Percentiles rank a stretch among this genome's conserved stretches.
These are phyloP conservation scores for Penaeus indicus DNA, from an alignment of 1,140 invertebrate species.

Conservation along the genomic window DNA sequence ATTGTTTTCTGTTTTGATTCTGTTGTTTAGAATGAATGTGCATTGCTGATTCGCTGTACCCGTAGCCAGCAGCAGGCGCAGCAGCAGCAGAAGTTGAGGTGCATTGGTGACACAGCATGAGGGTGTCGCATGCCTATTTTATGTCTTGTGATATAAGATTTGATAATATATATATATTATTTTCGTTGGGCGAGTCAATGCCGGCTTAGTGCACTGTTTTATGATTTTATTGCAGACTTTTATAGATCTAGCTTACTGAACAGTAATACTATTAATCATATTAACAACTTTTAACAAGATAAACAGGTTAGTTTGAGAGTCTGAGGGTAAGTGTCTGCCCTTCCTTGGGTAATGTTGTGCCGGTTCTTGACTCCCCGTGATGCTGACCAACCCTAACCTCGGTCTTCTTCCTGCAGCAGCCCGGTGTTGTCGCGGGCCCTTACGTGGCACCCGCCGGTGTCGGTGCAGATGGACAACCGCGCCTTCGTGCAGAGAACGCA, in stretches of 20 bases:
- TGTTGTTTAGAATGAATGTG: conserved; percentile 53
- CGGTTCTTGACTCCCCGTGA: conserved; percentile 46
- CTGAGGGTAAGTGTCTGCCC: background rate
- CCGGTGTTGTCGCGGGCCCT: conserved; percentile 61
- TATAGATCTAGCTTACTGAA: conserved; percentile 45
- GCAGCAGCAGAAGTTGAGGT: conserved; percentile 57
- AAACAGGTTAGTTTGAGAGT: conserved; percentile 18
- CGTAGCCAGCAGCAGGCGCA: conserved; percentile 55
- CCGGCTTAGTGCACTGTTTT: conserved; percentile 51
- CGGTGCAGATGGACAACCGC: conserved; percentile 60
- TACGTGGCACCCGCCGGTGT: conserved; percentile 61
- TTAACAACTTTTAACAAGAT: conserved; percentile 15
- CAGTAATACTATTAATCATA: background rate
- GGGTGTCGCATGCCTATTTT: conserved; percentile 57
- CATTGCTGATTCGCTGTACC: conserved; percentile 47
- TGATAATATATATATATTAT: conserved; percentile 40
- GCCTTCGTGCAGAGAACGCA: conserved; percentile 63
- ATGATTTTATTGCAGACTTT: conserved; percentile 33
- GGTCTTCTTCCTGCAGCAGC: conserved; percentile 47
- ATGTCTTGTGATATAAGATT: conserved; percentile 62
- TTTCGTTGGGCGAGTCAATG: conserved; percentile 58
- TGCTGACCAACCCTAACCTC: conserved; percentile 13
- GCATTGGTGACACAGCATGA: conserved; percentile 61
- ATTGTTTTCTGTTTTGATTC: conserved; percentile 36
- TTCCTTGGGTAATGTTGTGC: conserved; percentile 9